These are phyloP conservation scores for Loriculus beryllinus DNA, from an alignment of 2,797 vertebrate species.

Conservation along the genomic window DNA sequence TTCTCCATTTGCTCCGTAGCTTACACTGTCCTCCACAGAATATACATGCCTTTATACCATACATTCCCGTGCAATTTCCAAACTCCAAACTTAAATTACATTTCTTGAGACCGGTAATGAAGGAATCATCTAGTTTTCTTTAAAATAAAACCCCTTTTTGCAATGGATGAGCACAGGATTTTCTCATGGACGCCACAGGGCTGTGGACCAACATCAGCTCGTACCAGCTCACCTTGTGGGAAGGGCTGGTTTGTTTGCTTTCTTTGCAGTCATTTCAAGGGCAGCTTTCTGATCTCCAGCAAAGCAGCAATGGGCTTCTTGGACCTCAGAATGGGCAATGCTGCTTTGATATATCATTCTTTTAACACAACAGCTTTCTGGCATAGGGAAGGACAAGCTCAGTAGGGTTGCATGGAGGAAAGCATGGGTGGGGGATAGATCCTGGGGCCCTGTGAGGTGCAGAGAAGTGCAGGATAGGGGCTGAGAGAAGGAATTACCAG, in stretches of 20 bases:
- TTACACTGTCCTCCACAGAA: not conserved
- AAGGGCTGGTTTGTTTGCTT: not conserved
- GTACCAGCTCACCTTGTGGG: not conserved
- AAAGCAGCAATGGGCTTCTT: not conserved
- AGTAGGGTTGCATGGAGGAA: not conserved
- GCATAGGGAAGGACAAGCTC: not conserved
- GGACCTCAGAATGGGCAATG: not conserved
- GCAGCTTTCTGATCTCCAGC: not conserved
- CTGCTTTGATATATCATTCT: not conserved
- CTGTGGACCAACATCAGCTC: not conserved
- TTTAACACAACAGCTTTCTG: not conserved
- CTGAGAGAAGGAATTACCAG: not conserved
- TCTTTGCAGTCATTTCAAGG: not conserved
- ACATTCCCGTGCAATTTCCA: not conserved
- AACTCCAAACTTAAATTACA: not conserved
- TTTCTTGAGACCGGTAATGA: not conserved
- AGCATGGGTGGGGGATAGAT: not conserved
- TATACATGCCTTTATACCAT: not conserved
- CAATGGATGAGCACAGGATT: not conserved
- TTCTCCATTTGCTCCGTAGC: not conserved
- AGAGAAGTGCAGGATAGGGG: not conserved
- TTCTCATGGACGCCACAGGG: rapidly evolving
- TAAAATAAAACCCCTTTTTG: not conserved
- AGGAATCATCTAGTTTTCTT: not conserved
- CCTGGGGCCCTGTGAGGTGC: not conserved